Conservation (phyloP, 2,888 invertebrate genomes). For the Plagodis dolabraria region DNA sequence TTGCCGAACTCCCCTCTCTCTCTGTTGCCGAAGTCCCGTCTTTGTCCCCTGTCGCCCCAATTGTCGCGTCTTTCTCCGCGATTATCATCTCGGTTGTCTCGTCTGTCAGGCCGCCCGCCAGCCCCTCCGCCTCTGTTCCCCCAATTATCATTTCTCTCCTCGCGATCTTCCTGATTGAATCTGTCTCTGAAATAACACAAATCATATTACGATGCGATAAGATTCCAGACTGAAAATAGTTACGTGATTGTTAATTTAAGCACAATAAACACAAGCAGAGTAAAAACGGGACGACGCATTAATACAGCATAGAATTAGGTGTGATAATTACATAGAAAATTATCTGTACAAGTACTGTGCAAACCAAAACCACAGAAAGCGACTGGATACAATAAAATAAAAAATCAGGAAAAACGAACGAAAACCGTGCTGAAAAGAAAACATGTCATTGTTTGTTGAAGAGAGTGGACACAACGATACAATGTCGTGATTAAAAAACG, state of each 20-base stretch:
- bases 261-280: conserved; percentile 7
- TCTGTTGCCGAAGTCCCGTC: conserved; percentile 42
- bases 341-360: conserved; percentile 13
- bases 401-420: conserved; percentile 22
- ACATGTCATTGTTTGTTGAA: conserved; percentile 7
- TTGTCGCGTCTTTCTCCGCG: conserved; percentile 49
- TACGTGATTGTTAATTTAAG: conserved; percentile 1
- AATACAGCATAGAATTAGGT: conserved; percentile 6
- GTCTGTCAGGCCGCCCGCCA: conserved; percentile 25
- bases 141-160: conserved; percentile 60
- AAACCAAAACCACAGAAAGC: conserved; percentile 47
- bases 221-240: neutral
- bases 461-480: conserved; percentile 46
- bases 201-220: neutral
- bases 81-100: conserved; percentile 30
- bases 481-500: conserved; percentile 44
- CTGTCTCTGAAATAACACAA: conserved; percentile 44
- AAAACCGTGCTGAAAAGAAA: conserved; percentile 55
- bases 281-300: conserved; percentile 11
- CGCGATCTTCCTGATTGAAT: conserved; percentile 57
- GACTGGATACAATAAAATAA: conserved; percentile 33
- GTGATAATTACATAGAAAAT: neutral
- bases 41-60: conserved; percentile 51
- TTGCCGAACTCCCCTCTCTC: conserved; percentile 39
- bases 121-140: conserved; percentile 44